Evolutionary conservation across 2,113 vertebrate species (phyloP).

Genomic region (Callionymus lyra): DNA sequence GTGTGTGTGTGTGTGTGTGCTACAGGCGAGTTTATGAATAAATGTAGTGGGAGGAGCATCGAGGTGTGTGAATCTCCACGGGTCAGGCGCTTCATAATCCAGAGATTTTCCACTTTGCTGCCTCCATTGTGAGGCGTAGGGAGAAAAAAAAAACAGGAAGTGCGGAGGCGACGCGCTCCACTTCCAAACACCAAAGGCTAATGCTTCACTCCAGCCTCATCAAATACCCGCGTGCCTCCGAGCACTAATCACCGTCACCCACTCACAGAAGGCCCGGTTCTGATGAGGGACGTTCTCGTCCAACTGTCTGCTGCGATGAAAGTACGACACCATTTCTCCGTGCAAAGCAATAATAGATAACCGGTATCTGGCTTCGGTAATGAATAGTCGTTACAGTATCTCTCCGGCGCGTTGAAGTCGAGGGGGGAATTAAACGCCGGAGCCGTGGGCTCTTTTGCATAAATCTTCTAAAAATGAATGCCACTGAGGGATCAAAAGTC

Average conservation of each 20-base stretch:
- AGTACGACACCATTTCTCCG: constrained; percentile 25
- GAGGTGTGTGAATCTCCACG: constrained; percentile 10
- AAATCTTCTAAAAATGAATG: constrained; percentile 13
- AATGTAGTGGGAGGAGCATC: constrained; percentile 24
- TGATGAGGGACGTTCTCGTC: constrained; percentile 34
- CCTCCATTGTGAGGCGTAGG: constrained; percentile 41
- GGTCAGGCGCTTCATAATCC: constrained; percentile 42
- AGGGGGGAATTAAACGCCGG: neutral
- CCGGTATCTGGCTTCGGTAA: constrained; percentile 36
- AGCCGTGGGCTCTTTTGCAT: constrained; percentile 16
- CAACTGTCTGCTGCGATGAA: constrained; percentile 34
- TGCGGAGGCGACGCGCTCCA: constrained; percentile 29
- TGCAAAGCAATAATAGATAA: constrained; percentile 42
- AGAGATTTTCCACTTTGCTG: constrained; percentile 51
- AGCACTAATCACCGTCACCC: constrained; percentile 50
- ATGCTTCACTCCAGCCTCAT: constrained; percentile 42
- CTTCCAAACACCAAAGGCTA: constrained; percentile 36
- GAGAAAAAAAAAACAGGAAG: constrained; percentile 36
- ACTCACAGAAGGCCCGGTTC: constrained; percentile 31
- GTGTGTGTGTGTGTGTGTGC: neutral
- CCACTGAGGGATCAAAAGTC: constrained; percentile 1
- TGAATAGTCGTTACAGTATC: constrained; percentile 27
- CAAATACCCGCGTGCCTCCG: constrained; percentile 39
- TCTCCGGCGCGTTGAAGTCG: neutral
- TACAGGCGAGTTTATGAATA: constrained; percentile 34